These are phyloP conservation scores for Plagodis dolabraria DNA, from an alignment of 2,888 invertebrate genomes.

Conservation along the genomic window DNA sequence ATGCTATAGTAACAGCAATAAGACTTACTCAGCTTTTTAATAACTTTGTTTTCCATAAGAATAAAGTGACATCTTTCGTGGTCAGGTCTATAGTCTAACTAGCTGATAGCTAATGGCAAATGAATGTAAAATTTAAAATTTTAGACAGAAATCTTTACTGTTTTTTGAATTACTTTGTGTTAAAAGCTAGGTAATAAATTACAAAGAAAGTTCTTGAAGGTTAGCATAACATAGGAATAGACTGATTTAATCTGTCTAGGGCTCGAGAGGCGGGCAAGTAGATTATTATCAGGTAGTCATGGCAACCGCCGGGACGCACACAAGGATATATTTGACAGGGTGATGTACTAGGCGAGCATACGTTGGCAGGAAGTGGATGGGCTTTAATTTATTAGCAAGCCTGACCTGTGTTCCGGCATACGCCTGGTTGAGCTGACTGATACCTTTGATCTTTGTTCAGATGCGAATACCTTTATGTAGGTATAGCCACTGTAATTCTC, in stretches of 20 bases:
- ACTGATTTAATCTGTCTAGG: conserved; percentile 31
- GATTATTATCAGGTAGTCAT: conserved; percentile 45
- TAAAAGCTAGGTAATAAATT: not conserved
- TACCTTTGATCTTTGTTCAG: conserved; percentile 21
- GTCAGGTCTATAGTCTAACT: conserved; percentile 24
- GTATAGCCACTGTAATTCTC: no score
- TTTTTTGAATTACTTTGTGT: not conserved
- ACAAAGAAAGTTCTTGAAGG: conserved; percentile 7
- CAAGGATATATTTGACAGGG: conserved; percentile 27
- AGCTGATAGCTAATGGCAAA: conserved; percentile 1
- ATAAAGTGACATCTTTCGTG: conserved; percentile 24
- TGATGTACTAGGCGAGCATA: conserved; percentile 45
- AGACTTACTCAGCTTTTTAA: conserved; percentile 19
- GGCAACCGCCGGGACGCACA: conserved; percentile 48
- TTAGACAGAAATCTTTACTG: not conserved
- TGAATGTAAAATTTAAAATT: not conserved
- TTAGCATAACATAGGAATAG: conserved; percentile 21
- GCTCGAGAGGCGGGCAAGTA: conserved; percentile 29
- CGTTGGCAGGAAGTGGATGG: conserved; percentile 32
- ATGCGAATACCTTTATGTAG: not conserved
- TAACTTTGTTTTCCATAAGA: conserved; percentile 2
- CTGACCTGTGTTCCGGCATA: not conserved
- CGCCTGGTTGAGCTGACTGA: conserved; percentile 7
- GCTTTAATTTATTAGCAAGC: conserved; percentile 38
- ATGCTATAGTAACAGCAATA: conserved; percentile 40